Evolutionary conservation across 1,140 invertebrate species (phyloP), one percentile per base, ranked within the genome.

Genomic region (Bombus difficillimus): DNA sequence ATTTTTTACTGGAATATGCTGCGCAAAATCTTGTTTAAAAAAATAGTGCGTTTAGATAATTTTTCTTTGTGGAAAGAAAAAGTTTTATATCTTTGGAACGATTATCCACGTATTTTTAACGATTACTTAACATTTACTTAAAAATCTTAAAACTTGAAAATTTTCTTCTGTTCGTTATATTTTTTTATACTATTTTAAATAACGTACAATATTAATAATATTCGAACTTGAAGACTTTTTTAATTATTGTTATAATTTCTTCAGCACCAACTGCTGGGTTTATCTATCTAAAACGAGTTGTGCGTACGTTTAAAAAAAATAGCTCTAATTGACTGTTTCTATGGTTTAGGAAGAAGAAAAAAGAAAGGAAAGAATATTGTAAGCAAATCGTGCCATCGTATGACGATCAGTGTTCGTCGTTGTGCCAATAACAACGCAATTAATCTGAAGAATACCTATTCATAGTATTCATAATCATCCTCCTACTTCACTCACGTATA

Each of bases 321-420:
- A 34, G 43, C 18, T 75, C 8, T 6, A 22, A 57, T 53, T 41
- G 22, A 37, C 47, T 47, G 43, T 81, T 74, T 74, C 57, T 37
- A 81, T 22, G 12, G 28, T 73, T 43, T 72, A 62, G 37, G 22
- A 28, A 53, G 22, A 37, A 2, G 8, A 18, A 10, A 5, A n/a
- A 3, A 9, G 15, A 32, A 57, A 37, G 9, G 10, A 62, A 74
- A 25, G 13, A 59, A 59, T 39, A 47, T 13, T 34, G 12, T 62
- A 32, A 69, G 28, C n/a, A 71, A 53, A 79, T 62, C 72, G 76
- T 84, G 75, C 82, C 76, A 84, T 84, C 10, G 25, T 37, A 12
- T 47, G n/a, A 72, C 28, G 39, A 71, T 37, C 28, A 37, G 12
- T 79, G 39, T 47, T 77, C n/a, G 34, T 83, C 37, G 15, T 78